These are phyloP conservation scores for Drosophila dunni DNA, from an alignment of 1,140 invertebrate genomes.

Conservation along the genomic window DNA sequence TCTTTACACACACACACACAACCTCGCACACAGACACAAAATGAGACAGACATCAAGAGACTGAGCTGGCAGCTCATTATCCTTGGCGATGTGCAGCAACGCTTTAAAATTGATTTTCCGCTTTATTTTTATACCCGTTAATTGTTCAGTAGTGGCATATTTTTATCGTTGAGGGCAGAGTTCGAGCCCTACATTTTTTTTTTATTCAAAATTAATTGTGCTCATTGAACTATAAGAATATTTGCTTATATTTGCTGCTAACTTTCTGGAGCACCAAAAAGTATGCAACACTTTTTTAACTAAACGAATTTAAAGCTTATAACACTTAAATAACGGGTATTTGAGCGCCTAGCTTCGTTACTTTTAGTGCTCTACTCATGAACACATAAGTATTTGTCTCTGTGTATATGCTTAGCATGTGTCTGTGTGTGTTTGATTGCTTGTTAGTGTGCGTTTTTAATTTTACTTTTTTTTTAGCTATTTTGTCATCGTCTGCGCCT, in stretches of 20 bases:
- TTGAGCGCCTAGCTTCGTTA: slow-evolving; percentile 22
- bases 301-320: too few species aligned
- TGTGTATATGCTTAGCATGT: slow-evolving; percentile 11
- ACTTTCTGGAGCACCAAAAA: too few species aligned
- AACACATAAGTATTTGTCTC: slow-evolving; percentile 15
- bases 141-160: too few species aligned
- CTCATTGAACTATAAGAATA: too few species aligned
- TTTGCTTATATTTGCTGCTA: too few species aligned
- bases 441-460: slow-evolving; percentile 34
- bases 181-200: too few species aligned
- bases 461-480: slow-evolving; percentile 35
- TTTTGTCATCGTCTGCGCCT: slow-evolving; percentile 31
- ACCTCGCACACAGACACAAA: background rate
- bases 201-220: too few species aligned
- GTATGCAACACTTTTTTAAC: too few species aligned
- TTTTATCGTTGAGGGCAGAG: too few species aligned
- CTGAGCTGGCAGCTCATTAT: slow-evolving; percentile 62
- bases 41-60: background rate
- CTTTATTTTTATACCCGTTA: slow-evolving; percentile 43
- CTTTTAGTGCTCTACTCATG: slow-evolving; percentile 20
- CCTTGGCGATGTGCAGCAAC: slow-evolving; percentile 62
- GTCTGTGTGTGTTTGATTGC: slow-evolving; percentile 1
- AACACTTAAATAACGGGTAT: too few species aligned
- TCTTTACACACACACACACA: background rate
- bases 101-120: slow-evolving; percentile 77